Evolutionary conservation across 2,888 invertebrate genomes (phyloP).

Genomic region (Ornithoptera alexandrae): DNA sequence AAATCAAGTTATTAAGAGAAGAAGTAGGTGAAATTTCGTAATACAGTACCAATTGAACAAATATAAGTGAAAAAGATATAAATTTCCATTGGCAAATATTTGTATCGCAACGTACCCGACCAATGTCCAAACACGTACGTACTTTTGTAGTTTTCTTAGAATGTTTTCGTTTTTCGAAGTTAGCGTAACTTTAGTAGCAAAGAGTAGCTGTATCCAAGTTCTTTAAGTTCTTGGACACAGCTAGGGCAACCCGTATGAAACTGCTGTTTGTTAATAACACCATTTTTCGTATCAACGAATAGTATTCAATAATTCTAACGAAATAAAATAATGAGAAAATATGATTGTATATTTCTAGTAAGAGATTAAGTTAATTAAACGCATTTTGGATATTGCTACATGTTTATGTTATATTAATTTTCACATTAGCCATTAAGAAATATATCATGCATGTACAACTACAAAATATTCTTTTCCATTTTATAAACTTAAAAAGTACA

Average conservation of each 20-base stretch:
- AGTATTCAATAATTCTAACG: too few species aligned
- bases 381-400: too few species aligned
- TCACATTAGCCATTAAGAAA: too few species aligned
- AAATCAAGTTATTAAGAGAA: neutral
- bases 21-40: neutral
- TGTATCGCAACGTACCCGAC: conserved; percentile 15
- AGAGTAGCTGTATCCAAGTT: neutral
- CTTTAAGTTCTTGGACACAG: conserved; percentile 2
- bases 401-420: too few species aligned
- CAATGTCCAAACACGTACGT: conserved; percentile 22
- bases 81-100: neutral
- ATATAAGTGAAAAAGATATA: neutral
- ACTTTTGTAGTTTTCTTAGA: conserved; percentile 20
- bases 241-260: neutral
- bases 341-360: too few species aligned
- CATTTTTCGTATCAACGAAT: too few species aligned
- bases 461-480: neutral
- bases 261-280: neutral
- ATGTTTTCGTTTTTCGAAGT: conserved; percentile 18
- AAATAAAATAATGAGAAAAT: too few species aligned
- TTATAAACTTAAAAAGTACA: neutral
- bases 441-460: too few species aligned
- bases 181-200: conserved; percentile 12
- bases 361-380: too few species aligned
- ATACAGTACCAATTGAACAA: neutral